phyloP scores from a whole-genome alignment of 1,140 invertebrate genomes.

The Eumaeus atala region DNA sequence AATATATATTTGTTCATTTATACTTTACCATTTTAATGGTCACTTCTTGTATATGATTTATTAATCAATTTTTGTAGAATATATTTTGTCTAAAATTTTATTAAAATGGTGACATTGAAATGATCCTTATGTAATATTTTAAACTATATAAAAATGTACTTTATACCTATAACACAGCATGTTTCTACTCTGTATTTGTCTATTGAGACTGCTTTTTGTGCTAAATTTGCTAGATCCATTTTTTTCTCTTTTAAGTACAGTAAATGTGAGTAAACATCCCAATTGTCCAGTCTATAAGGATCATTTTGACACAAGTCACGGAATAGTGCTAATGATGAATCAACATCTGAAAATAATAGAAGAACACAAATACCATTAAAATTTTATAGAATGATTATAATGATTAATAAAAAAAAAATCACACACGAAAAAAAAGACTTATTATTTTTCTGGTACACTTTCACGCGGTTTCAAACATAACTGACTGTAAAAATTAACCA shows the following conservation, averaged over 20 bases:
- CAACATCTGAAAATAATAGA: slow-evolving; percentile 82
- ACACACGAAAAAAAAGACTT: too few relatives aligned
- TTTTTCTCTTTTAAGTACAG: slow-evolving; percentile 95
- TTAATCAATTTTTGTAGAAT: too few relatives aligned
- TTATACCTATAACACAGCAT: slow-evolving; percentile 96
- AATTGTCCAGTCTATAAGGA: slow-evolving; percentile 94
- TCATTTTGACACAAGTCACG: slow-evolving; percentile 87
- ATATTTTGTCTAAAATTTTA: too few relatives aligned
- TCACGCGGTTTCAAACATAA: too few relatives aligned
- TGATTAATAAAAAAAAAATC: background rate
- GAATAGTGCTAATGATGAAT: slow-evolving; percentile 90
- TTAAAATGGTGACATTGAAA: too few relatives aligned
- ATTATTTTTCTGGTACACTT: too few relatives aligned
- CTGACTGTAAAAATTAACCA: too few relatives aligned
- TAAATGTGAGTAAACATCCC: slow-evolving; percentile 98
- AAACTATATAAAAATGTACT: background rate
- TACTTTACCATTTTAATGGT: too few relatives aligned
- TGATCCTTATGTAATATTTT: too few relatives aligned
- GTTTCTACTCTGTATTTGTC: slow-evolving; percentile 98
- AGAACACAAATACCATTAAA: background rate
- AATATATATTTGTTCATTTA: too few relatives aligned
- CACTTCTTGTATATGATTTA: too few relatives aligned
- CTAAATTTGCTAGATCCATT: slow-evolving; percentile 93
- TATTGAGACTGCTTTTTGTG: slow-evolving; percentile 93
- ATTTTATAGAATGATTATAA: background rate